A percentile compares a stretch with the other conserved stretches of the same genome.
phyloP scores from a whole-genome alignment of 2,888 invertebrate species.

The Cheilosia vernalis region DNA sequence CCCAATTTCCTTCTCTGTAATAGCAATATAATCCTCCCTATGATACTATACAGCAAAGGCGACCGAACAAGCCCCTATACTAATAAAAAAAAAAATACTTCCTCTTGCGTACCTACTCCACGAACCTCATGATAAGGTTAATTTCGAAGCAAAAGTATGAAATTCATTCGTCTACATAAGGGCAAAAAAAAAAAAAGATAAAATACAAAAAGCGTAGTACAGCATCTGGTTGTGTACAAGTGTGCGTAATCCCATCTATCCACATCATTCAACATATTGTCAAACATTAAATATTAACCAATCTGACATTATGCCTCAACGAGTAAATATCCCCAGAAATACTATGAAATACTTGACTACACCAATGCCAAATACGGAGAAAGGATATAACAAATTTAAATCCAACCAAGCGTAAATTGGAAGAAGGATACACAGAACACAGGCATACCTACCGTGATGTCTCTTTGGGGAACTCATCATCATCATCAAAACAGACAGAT shows the following conservation, averaged over 20 bases:
- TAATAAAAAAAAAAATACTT: not conserved
- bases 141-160: constrained; percentile 26
- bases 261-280: constrained; percentile 67
- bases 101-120: not conserved
- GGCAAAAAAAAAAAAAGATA: constrained; percentile 16
- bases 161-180: not conserved
- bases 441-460: not conserved
- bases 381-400: constrained; percentile 65
- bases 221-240: constrained; percentile 9
- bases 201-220: not conserved
- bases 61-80: too few relatives aligned
- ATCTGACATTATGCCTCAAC: constrained; percentile 65
- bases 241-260: constrained; percentile 32
- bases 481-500: constrained; percentile 41
- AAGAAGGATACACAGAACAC: constrained; percentile 32
- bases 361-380: not conserved
- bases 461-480: constrained; percentile 45
- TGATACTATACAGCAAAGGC: too few relatives aligned
- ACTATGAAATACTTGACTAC: constrained; percentile 38
- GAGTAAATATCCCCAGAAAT: constrained; percentile 51
- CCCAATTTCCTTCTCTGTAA: too few relatives aligned
- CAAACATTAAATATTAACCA: constrained; percentile 69
- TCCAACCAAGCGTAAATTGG: constrained; percentile 69
- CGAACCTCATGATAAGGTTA: constrained; percentile 45
- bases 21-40: too few relatives aligned